Percentiles rank a stretch among this genome's conserved stretches.
Conservation (phyloP, 2,797 vertebrate species). For the Falco columbarius region DNA sequence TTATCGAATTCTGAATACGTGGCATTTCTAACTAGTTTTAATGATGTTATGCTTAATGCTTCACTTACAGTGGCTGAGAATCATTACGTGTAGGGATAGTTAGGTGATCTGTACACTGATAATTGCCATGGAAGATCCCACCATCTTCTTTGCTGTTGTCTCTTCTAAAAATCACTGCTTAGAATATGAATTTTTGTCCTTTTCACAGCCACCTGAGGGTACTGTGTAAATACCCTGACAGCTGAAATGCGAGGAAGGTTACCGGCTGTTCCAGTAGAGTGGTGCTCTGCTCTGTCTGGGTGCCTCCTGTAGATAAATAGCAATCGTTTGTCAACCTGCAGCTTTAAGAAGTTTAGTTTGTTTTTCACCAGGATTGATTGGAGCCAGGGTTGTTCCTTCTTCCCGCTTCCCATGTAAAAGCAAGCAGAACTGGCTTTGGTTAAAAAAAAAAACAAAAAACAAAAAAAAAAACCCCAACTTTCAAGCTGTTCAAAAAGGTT, state of each 20-base stretch:
- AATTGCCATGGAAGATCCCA: background rate
- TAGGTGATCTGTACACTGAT: background rate
- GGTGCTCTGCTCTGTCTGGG: fast-evolving
- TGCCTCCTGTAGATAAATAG: background rate
- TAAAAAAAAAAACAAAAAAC: background rate
- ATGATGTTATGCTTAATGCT: background rate
- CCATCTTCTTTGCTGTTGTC: background rate
- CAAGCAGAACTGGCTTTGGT: background rate
- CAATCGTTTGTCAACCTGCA: background rate
- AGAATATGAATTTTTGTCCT: background rate
- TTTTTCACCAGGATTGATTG: background rate
- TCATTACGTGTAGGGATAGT: fast-evolving
- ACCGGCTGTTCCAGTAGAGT: fast-evolving
- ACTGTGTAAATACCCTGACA: fast-evolving
- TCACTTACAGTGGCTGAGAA: background rate
- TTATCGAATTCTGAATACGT: background rate
- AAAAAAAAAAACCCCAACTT: no score
- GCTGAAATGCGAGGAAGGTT: fast-evolving
- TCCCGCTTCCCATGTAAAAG: no score
- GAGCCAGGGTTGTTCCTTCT: background rate
- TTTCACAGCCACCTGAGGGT: background rate
- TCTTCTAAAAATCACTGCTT: background rate
- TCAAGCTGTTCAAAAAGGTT: background rate
- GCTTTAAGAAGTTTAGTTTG: background rate
- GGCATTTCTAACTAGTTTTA: background rate